phyloP scores from a whole-genome alignment of 2,888 invertebrate species.

The Chrysolina americana region DNA sequence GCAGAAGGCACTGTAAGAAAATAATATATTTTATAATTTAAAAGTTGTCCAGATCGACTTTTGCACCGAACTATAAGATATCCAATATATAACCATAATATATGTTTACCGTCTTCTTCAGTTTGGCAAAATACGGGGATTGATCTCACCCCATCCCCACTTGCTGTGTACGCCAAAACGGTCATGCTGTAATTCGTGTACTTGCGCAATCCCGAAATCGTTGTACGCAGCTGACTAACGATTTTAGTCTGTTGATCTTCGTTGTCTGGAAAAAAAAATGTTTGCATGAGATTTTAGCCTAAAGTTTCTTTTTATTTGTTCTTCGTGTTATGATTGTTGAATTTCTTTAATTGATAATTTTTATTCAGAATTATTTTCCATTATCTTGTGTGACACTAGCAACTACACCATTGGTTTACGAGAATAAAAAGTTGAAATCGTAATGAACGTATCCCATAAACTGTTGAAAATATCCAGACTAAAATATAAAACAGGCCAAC shows the following conservation, averaged over 20 bases:
- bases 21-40: not conserved
- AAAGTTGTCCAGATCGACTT: too few relatives aligned
- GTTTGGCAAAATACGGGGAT: constrained; percentile 89
- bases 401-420: too few relatives aligned
- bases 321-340: too few relatives aligned
- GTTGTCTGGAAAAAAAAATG: constrained; percentile 72
- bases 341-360: too few relatives aligned
- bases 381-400: too few relatives aligned
- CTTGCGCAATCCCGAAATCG: constrained; percentile 83
- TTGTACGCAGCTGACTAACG: constrained; percentile 79
- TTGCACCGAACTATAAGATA: too few relatives aligned
- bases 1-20: constrained; percentile 83
- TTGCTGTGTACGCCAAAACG: constrained; percentile 89
- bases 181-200: constrained; percentile 95
- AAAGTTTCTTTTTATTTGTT: too few relatives aligned
- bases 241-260: constrained; percentile 85
- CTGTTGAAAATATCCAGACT: not conserved
- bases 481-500: not conserved
- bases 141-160: constrained; percentile 91
- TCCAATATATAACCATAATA: not conserved
- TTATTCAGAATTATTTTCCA: too few relatives aligned
- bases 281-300: too few relatives aligned
- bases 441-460: too few relatives aligned
- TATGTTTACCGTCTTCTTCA: constrained; percentile 84
- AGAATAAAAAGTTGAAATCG: too few relatives aligned